These are phyloP conservation scores for Lithophane ornitopus DNA, from an alignment of 2,888 invertebrate genomes.

Conservation along the genomic window DNA sequence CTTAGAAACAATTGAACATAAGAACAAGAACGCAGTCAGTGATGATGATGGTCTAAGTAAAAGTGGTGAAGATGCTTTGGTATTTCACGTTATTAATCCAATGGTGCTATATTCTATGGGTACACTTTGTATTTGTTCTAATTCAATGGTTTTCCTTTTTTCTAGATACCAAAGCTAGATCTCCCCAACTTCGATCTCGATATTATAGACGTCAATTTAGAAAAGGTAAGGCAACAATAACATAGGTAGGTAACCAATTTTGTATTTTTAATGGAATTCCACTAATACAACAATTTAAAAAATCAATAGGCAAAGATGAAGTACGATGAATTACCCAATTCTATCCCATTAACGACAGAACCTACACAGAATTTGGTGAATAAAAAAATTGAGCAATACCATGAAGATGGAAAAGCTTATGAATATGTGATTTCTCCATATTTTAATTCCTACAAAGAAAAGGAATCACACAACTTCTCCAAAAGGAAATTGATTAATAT, in stretches of 20 bases:
- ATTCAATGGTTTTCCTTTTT: constrained; percentile 6
- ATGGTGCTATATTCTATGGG: not conserved
- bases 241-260: not conserved
- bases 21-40: constrained; percentile 17
- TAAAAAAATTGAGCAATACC: constrained; percentile 46
- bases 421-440: constrained; percentile 71
- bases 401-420: constrained; percentile 60
- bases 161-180: constrained; percentile 82
- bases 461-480: constrained; percentile 73
- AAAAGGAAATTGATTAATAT: constrained; percentile 84
- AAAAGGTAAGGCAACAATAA: constrained; percentile 73
- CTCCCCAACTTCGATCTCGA: constrained; percentile 76
- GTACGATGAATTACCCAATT: constrained; percentile 68
- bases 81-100: constrained; percentile 23
- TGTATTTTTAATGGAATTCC: not conserved
- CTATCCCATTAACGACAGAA: constrained; percentile 55
- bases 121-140: not conserved
- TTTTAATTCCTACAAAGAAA: constrained; percentile 68
- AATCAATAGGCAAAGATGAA: constrained; percentile 72
- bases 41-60: constrained; percentile 34
- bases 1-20: constrained; percentile 14
- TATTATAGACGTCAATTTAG: constrained; percentile 75
- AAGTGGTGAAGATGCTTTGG: constrained; percentile 60
- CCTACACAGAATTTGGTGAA: constrained; percentile 56
- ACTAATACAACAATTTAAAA: constrained; percentile 13